Evolutionary conservation across 1,140 invertebrate species (phyloP).

Genomic region (Eueides isabella): DNA sequence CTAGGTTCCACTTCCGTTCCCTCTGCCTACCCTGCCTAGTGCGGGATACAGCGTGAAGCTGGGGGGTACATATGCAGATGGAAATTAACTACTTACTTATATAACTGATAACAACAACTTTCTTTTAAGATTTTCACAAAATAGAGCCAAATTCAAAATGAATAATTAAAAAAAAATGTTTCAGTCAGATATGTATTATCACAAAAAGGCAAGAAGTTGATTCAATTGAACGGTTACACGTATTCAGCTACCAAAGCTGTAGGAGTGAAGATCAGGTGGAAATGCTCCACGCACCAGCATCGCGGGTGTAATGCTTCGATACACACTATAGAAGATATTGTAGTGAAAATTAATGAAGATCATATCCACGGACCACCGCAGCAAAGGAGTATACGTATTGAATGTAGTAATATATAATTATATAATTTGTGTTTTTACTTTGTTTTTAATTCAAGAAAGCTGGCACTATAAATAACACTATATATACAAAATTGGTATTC

Average conservation of each 20-base stretch:
- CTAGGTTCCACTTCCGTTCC: too few relatives aligned
- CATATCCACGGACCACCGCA: slow-evolving; percentile 25
- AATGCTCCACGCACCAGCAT: slow-evolving; percentile 49
- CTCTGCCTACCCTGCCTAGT: too few relatives aligned
- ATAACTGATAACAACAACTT: too few relatives aligned
- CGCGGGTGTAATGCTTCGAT: slow-evolving; percentile 43
- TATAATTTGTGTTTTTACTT: too few relatives aligned
- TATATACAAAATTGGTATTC: too few relatives aligned
- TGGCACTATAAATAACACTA: too few relatives aligned
- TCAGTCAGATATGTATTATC: slow-evolving; percentile 26
- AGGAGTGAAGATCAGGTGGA: slow-evolving; percentile 40
- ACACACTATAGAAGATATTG: slow-evolving; percentile 38
- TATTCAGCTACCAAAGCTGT: slow-evolving; percentile 35
- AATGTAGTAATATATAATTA: neutral
- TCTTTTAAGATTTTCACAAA: too few relatives aligned
- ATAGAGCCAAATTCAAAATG: neutral
- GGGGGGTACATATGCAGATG: too few relatives aligned
- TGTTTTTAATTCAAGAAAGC: too few relatives aligned
- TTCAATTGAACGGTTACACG: slow-evolving; percentile 46
- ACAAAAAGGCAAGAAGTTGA: slow-evolving; percentile 42
- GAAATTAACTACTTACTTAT: too few relatives aligned
- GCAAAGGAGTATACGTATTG: neutral
- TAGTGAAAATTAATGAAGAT: slow-evolving; percentile 15
- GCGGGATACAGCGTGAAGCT: too few relatives aligned
- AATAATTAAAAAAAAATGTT: neutral